Conservation (phyloP, 2,888 invertebrate species). For the Drosophila borborema region DNA sequence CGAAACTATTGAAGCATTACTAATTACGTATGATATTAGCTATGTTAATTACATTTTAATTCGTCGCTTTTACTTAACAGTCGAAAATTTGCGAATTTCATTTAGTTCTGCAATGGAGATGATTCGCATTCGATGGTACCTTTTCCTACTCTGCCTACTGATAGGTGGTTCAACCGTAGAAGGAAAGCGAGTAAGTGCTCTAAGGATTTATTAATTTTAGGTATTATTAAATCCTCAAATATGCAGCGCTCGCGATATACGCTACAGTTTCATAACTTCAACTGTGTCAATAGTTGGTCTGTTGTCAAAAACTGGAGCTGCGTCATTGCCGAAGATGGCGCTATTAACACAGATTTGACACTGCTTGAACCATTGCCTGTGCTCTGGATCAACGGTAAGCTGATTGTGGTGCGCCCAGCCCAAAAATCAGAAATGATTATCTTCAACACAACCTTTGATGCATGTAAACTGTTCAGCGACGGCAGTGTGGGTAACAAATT, state of each 20-base stretch:
- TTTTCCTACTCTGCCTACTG: conserved; percentile 4
- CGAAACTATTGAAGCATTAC: conserved; percentile 10
- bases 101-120: conserved; percentile 19
- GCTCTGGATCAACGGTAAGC: neutral
- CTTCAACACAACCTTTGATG: conserved; percentile 16
- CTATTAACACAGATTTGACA: neutral
- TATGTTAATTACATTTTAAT: neutral
- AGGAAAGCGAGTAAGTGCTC: conserved; percentile 27
- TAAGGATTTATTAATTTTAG: neutral
- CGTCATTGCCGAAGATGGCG: conserved; percentile 2
- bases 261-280: conserved; percentile 21
- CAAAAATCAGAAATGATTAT: conserved; percentile 26
- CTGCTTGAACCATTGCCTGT: neutral
- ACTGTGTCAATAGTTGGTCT: conserved; percentile 11
- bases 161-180: neutral
- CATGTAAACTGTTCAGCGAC: conserved; percentile 20
- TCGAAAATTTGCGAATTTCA: neutral
- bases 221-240: neutral
- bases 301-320: conserved; percentile 3
- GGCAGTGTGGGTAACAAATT: conserved; percentile 12
- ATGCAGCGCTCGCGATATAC: conserved; percentile 28
- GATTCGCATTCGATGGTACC: neutral
- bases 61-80: neutral
- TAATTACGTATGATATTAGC: neutral
- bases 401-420: conserved; percentile 22